These are phyloP conservation scores for Lycaena phlaeas DNA, from an alignment of 2,888 invertebrate genomes.

Conservation along the genomic window DNA sequence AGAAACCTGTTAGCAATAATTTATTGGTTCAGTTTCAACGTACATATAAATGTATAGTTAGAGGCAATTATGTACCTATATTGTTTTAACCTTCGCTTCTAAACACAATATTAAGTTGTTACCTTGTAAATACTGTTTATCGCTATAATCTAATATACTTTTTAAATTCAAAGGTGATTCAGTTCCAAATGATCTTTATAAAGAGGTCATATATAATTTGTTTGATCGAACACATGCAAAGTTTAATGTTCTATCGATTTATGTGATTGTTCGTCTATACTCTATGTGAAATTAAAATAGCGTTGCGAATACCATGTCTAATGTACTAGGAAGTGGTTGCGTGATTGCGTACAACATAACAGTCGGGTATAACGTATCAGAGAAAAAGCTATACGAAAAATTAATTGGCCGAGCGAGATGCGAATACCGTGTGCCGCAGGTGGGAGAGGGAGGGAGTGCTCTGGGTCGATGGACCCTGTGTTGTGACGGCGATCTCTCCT, in stretches of 20 bases:
- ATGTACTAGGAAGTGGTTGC: constrained; percentile 18
- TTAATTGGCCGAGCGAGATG: constrained; percentile 29
- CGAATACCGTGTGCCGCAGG: constrained; percentile 24
- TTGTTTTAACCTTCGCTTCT: neutral
- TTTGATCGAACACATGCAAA: neutral
- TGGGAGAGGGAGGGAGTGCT: constrained; percentile 25
- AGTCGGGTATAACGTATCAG: constrained; percentile 26
- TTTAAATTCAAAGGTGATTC: neutral
- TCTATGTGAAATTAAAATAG: neutral
- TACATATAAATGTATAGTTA: neutral
- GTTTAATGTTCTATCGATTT: neutral
- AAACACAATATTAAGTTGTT: neutral
- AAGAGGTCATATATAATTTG: no score
- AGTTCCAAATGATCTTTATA: no score
- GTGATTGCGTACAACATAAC: constrained; percentile 25
- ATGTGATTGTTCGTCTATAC: neutral
- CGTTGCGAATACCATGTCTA: constrained; percentile 2
- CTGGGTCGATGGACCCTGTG: constrained; percentile 35
- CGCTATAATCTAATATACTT: neutral
- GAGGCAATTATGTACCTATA: neutral
- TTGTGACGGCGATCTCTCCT: constrained; percentile 22
- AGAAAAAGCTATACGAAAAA: constrained; percentile 32
- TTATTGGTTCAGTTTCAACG: neutral
- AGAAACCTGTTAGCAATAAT: neutral
- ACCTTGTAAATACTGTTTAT: constrained; percentile 2